A percentile compares a stretch with the other conserved stretches of the same genome.
Conservation (phyloP, 2,888 invertebrate genomes). For the Xylocampa areola region DNA sequence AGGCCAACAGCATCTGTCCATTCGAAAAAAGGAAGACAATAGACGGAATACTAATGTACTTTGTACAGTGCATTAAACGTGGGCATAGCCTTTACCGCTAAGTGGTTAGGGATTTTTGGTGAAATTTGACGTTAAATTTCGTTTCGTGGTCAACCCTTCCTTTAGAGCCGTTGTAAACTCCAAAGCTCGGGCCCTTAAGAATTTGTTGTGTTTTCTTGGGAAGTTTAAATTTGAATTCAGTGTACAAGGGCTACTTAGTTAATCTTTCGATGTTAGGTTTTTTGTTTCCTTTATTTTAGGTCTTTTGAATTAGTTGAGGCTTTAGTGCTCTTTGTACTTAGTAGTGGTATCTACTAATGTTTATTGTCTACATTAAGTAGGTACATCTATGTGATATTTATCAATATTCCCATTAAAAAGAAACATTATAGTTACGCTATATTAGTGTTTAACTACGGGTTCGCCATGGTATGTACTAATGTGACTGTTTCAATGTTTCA, state of each 20-base stretch:
- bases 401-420: too few species aligned
- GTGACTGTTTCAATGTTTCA: too few species aligned
- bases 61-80: slow-evolving; percentile 58
- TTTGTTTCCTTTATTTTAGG: too few species aligned
- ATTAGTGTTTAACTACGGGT: too few species aligned
- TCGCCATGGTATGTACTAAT: too few species aligned
- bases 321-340: too few species aligned
- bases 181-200: slow-evolving; percentile 24
- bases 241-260: slow-evolving; percentile 7
- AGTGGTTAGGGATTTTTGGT: slow-evolving; percentile 49
- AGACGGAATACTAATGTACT: slow-evolving; percentile 61
- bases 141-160: slow-evolving; percentile 42
- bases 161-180: slow-evolving; percentile 31
- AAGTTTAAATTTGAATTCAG: slow-evolving; percentile 17
- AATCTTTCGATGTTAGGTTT: not conserved
- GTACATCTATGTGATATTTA: too few species aligned
- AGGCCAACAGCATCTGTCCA: slow-evolving; percentile 60
- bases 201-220: slow-evolving; percentile 35
- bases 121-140: slow-evolving; percentile 52
- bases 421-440: too few species aligned
- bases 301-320: too few species aligned
- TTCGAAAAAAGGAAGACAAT: slow-evolving; percentile 62
- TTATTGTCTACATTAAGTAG: too few species aligned
- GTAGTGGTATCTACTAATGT: too few species aligned
- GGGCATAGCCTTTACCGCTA: slow-evolving; percentile 49